Conservation (phyloP, 2,797 vertebrate species). For the Pseudochromis fuscus region DNA sequence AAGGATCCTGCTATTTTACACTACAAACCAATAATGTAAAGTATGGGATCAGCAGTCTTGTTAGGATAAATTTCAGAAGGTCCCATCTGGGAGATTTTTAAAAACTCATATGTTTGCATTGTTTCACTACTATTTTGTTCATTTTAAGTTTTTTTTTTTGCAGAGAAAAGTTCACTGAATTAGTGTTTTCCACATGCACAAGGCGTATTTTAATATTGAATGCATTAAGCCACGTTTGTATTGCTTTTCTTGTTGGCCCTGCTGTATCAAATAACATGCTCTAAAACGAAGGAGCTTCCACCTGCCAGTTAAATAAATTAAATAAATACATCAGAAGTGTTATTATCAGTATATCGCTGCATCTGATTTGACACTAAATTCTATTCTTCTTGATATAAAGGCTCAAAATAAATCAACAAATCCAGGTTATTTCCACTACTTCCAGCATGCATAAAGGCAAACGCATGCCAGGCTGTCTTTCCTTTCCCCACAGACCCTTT, state of each 20-base stretch:
- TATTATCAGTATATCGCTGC: neutral
- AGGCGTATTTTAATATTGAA: too few species aligned
- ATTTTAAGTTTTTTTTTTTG: constrained; percentile 8
- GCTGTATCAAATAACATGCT: neutral
- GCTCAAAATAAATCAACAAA: constrained; percentile 9
- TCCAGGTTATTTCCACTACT: constrained; percentile 24
- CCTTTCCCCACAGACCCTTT: constrained; percentile 60
- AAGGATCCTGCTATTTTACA: constrained; percentile 70
- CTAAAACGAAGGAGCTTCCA: constrained; percentile 10
- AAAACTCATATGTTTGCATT: constrained; percentile 17
- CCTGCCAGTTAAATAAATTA: constrained; percentile 1
- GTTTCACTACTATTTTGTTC: constrained; percentile 30
- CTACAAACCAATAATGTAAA: constrained; percentile 70
- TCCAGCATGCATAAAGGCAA: constrained; percentile 41
- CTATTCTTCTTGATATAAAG: constrained; percentile 20
- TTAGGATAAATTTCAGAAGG: constrained; percentile 48
- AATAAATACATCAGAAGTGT: constrained; percentile 24
- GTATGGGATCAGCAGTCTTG: constrained; percentile 64
- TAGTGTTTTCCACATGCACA: neutral
- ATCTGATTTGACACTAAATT: constrained; percentile 14
- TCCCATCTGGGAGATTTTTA: constrained; percentile 34
- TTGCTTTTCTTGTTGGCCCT: neutral
- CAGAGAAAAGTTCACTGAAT: neutral
- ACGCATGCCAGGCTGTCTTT: constrained; percentile 56
- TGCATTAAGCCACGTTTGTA: neutral